Conservation (phyloP, 2,888 invertebrate genomes). For the Tenodera sinensis region DNA sequence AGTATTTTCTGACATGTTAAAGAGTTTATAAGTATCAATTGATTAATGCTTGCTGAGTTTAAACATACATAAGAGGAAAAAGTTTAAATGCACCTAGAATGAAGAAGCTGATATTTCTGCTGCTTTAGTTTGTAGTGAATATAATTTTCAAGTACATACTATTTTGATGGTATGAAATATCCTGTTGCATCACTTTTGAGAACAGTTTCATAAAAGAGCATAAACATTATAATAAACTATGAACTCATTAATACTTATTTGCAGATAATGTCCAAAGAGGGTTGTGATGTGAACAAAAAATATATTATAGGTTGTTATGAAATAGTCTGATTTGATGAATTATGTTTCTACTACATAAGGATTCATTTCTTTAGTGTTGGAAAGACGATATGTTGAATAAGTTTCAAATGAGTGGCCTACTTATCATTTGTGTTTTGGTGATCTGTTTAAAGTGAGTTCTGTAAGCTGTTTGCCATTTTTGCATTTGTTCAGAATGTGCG, state of each 20-base stretch:
- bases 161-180: neutral
- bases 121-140: neutral
- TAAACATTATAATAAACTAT: neutral
- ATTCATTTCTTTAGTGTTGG: neutral
- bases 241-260: neutral
- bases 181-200: neutral
- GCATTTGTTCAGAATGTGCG: neutral
- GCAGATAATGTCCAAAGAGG: neutral
- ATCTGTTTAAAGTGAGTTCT: neutral
- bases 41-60: neutral
- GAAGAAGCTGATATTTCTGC: neutral
- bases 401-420: neutral
- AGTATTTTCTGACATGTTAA: constrained; percentile 1
- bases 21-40: neutral
- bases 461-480: neutral
- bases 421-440: neutral
- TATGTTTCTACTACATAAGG: neutral
- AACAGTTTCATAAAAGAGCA: neutral
- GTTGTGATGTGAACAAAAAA: neutral
- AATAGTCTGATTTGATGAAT: neutral
- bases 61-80: neutral
- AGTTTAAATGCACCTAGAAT: neutral
- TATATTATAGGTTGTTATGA: neutral
- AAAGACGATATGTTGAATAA: neutral
- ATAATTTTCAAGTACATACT: neutral